Base-by-base conservation (phyloP, 1,140 invertebrate species). In the Thaumatotibia leucotreta region DNA sequence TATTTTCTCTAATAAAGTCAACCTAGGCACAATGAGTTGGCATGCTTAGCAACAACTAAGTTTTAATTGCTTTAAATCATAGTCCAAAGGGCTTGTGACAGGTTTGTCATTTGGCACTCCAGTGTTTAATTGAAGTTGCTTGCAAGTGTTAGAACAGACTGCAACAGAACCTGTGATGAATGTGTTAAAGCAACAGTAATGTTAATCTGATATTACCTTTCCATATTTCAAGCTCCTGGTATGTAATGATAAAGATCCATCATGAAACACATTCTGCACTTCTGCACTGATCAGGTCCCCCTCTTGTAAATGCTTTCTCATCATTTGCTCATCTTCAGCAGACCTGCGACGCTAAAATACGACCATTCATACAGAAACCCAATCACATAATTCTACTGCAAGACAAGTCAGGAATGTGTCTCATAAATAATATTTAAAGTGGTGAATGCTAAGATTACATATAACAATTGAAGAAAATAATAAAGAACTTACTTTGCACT, bases 231-330 rank as follows among this genome's bases (percentile, higher is more conserved):
- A 93, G 91, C 97, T 99, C 86, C 99, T 94, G 0, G 98, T 99
- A 81, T 99, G 98, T 17, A 99, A 92, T 0, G 97, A 98, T 2
- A 99, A 84, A 4, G 96, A 95, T 17, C 98, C 98, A 92, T 99
- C 98, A 33, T 94, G 93, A 84, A 95, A 98, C 17, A 98, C 94
- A 86, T 95, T 97, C 85, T 99, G 97, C 0, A 99, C 98, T 93
- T 99, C 98, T 9, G 98, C 98, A 91, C 97, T 99, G 33, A 99
- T 98, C 0, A 99, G 91, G 92, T 99, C 99, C 22, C 98, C 98
- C 92, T 99, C 98, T 85, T 97, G 95, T 11, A 99, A 89, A 92
- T 98, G 98, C 49, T 96, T 94, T 63, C 98, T 93, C 99, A 99
- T 99, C 91, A 97, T 96, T 81, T 98, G 95, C 88, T 99, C 98